phyloP scores from a whole-genome alignment of 2,113 vertebrate species.

The Phalacrocorax aristotelis region DNA sequence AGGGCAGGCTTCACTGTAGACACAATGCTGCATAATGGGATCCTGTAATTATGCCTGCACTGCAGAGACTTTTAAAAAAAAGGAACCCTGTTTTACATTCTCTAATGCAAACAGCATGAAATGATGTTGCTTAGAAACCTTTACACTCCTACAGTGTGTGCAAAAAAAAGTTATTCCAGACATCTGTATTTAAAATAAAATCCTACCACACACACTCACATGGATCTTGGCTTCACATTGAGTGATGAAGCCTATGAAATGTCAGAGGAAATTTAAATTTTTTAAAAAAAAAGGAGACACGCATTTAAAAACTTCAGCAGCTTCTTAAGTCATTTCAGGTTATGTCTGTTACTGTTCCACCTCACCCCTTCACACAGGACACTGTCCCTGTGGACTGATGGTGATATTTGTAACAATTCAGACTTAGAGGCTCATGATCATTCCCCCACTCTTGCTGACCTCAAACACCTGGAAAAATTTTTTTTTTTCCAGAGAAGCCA shows the following conservation, averaged over 20 bases:
- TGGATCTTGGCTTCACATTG: constrained; percentile 35
- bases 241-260: constrained; percentile 61
- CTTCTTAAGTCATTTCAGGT: constrained; percentile 60
- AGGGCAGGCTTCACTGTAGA: constrained; percentile 55
- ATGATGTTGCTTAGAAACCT: constrained; percentile 72
- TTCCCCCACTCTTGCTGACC: not conserved
- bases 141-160: constrained; percentile 68
- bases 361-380: not conserved
- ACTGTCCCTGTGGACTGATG: not conserved
- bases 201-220: constrained; percentile 55
- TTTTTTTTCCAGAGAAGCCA: not conserved
- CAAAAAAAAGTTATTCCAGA: constrained; percentile 64
- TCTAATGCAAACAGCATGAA: constrained; percentile 71
- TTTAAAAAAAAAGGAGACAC: not conserved
- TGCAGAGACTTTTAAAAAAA: constrained; percentile 63
- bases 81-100: constrained; percentile 70
- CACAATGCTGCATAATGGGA: constrained; percentile 70
- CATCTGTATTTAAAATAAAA: constrained; percentile 64
- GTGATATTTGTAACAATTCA: not conserved
- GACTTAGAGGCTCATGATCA: not conserved
- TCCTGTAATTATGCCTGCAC: constrained; percentile 71
- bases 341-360: constrained; percentile 17
- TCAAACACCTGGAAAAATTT: not conserved
- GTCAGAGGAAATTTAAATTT: constrained; percentile 62
- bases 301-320: constrained; percentile 41